Evolutionary conservation across 2,113 vertebrate genomes (phyloP), one percentile per base, ranked within the genome.

Genomic region (Excalfactoria chinensis): DNA sequence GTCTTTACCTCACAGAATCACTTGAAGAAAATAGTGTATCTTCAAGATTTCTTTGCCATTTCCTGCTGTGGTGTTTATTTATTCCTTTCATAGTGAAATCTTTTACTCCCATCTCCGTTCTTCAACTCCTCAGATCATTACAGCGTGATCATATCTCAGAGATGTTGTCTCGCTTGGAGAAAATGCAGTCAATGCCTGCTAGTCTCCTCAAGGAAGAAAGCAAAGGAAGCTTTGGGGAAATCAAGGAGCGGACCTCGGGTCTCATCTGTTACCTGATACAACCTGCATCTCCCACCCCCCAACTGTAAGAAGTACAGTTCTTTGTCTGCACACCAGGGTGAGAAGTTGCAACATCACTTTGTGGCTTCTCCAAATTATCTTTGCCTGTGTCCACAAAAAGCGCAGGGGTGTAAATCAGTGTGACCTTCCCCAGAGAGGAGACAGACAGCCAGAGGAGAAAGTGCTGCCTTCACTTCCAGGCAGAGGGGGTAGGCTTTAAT

Each of bases 181-280:
- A 90, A 87, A 81, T 77, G 34, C 55, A 88, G 49, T 86, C 86
- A 90, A 89, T 93, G 70, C 58, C 73, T 91, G 28, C 63, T 88
- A 32, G 14, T 74, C 49, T 94, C 81, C 78, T 88, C 12, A 56
- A 82, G 48, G 41, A 85, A 14, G 44, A 86, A 72, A 82, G 64
- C 43, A 75, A 82, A 82, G 71, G 53, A 79, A 93, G 63, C 60
- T 41, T 41, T 35, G 48, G 37, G 34, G 46, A 71, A 13, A 37
- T 63, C 14, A 18, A 20, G 17, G 44, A 48, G 19, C n/a, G 55
- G 66, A 28, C 2, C 1, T 60, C 11, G 55, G 14, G 30, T 62
- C 56, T 74, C 21, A 1, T 28, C 8, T 26, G 44, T 79, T 82
- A 41, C 58, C 35, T 30, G 60, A 43, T 88, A 32, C 53, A 76